Conservation (phyloP, 2,888 invertebrate species). For the Automeris io region DNA sequence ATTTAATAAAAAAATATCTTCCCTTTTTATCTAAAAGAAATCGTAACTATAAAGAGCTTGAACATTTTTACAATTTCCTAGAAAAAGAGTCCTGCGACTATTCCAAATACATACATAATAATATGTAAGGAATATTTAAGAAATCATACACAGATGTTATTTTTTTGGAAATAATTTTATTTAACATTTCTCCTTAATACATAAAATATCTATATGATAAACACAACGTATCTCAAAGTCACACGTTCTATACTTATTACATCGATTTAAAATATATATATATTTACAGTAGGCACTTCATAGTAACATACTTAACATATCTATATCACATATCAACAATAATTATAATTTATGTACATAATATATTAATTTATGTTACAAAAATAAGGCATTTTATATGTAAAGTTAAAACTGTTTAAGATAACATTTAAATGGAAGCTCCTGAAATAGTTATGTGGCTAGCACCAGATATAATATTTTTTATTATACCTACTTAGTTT, state of each 20-base stretch:
- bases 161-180: constrained; percentile 50
- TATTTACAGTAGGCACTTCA: constrained; percentile 63
- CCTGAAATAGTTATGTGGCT: neutral
- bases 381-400: constrained; percentile 16
- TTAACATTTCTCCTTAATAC: constrained; percentile 48
- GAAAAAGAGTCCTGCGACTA: too few relatives aligned
- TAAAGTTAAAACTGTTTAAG: neutral
- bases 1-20: too few relatives aligned
- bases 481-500: constrained; percentile 20
- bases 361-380: constrained; percentile 28
- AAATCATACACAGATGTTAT: constrained; percentile 2
- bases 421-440: neutral
- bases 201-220: constrained; percentile 31
- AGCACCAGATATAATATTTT: constrained; percentile 11
- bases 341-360: constrained; percentile 39
- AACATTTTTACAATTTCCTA: too few relatives aligned
- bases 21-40: too few relatives aligned
- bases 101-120: too few relatives aligned
- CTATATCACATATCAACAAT: constrained; percentile 68
- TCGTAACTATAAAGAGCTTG: too few relatives aligned
- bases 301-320: constrained; percentile 50
- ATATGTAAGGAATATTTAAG: too few relatives aligned
- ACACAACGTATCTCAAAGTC: neutral
- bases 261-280: constrained; percentile 28
- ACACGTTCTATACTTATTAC: constrained; percentile 10